Evolutionary conservation across 2,113 vertebrate species (phyloP), one percentile per base, ranked within the genome.

Genomic region (Cyprinus carpio): DNA sequence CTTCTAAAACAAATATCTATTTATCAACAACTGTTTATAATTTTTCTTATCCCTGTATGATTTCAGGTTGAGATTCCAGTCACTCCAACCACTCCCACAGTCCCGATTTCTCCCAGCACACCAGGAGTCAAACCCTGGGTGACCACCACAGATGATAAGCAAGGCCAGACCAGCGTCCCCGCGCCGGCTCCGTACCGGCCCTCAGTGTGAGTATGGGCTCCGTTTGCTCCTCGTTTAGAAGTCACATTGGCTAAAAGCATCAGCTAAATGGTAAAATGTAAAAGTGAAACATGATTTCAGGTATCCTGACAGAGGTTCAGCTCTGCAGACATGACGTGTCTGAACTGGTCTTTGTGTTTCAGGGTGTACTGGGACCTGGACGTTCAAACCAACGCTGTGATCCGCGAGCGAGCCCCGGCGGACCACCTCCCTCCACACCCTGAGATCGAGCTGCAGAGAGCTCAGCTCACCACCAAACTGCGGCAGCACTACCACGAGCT

Each of bases 351-450:
- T 31, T 23, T 86, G 29, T 0, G 72, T 88, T 89, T 79, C 84
- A 97, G 96, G 87, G 94, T 97, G 9, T 97, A 98, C 88, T 99
- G 98, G 98, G 98, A 99, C 85, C 93, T 99, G 93, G 98, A 99
- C 37, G 91, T 98, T 80, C 98, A 97, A 93, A 99, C 97, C 64
- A 99, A 99, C 0, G 97, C 96, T 0, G 97, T 99, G 88, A 97
- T 99, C 88, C 95, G 96, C 89, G 96, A 98, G 85, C 93, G 93
- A 6, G 90, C 95, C 13, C 94, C 96, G 0, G 94, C 95, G 0
- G 93, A 95, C 89, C 94, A 95, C 88, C 93, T 98, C 88, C 94
- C 94, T 7, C 95, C 96, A 69, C 98, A 99, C 89, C 98, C 98
- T 0, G 98, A 99, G 87, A 97, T 99, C 13, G 98, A 99, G 89